Conservation (phyloP, 1,140 invertebrate genomes). For the Antheraea mylitta region DNA sequence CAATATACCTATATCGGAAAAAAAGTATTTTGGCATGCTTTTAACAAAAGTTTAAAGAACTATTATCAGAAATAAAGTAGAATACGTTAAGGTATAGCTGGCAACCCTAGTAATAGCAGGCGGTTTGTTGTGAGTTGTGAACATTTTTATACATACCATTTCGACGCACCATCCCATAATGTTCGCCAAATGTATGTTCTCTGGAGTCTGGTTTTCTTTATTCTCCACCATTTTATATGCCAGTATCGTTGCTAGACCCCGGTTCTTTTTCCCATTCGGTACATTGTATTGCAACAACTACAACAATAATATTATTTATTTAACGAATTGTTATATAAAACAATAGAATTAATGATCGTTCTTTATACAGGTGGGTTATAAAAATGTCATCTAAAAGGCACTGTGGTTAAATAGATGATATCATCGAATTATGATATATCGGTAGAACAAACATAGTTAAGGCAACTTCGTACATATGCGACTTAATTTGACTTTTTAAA, state of each 20-base stretch:
- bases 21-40: too few species aligned
- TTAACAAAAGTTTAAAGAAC: too few species aligned
- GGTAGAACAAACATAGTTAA: background rate
- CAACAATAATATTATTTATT: constrained; percentile 43
- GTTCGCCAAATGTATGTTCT: constrained; percentile 89
- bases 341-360: background rate
- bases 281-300: constrained; percentile 90
- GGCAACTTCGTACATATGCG: background rate
- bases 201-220: constrained; percentile 82
- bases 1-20: too few species aligned
- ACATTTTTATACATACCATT: constrained; percentile 83
- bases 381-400: background rate
- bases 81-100: too few species aligned
- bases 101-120: too few species aligned
- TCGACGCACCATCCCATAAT: constrained; percentile 97
- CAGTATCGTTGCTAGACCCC: constrained; percentile 89
- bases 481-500: background rate
- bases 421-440: constrained; percentile 1
- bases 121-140: background rate
- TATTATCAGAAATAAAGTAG: too few species aligned
- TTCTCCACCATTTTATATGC: constrained; percentile 88
- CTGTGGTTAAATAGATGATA: background rate
- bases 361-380: constrained; percentile 5
- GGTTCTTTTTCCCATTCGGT: constrained; percentile 88
- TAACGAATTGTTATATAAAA: background rate